Conservation (phyloP, 2,888 invertebrate genomes). For the Caenorhabditis sp. region DNA sequence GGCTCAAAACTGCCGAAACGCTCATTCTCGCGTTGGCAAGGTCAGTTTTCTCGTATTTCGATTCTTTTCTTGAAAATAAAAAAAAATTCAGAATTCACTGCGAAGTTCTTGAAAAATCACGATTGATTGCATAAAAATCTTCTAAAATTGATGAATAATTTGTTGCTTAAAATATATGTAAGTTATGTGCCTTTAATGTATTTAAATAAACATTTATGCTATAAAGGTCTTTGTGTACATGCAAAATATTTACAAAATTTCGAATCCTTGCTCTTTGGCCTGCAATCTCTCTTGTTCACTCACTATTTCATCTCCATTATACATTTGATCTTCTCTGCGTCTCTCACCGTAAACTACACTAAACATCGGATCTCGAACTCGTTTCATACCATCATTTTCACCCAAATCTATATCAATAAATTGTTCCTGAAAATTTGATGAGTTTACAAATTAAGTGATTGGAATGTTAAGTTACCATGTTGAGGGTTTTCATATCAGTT, state of each 20-base stretch:
- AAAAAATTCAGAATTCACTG: conserved; percentile 6
- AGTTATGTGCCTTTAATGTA: not conserved
- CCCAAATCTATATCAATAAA: conserved; percentile 54
- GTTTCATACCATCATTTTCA: conserved; percentile 46
- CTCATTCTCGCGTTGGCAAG: conserved; percentile 21
- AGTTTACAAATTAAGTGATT: not conserved
- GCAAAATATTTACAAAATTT: conserved; percentile 26
- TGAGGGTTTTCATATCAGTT: conserved; percentile 29
- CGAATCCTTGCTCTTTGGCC: conserved; percentile 47
- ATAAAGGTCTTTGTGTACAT: not conserved
- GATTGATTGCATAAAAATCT: conserved; percentile 17
- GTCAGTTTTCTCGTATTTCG: no score
- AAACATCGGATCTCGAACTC: conserved; percentile 50
- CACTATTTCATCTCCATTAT: conserved; percentile 6
- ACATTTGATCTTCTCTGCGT: conserved; percentile 5
- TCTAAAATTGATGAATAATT: conserved; percentile 9
- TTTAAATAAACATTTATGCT: not conserved
- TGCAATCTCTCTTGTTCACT: conserved; percentile 28
- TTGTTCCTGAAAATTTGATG: conserved; percentile 43
- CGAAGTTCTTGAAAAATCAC: conserved; percentile 18
- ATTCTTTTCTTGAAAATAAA: no score
- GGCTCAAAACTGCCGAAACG: conserved; percentile 28
- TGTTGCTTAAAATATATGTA: not conserved
- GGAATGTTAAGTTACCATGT: conserved; percentile 45
- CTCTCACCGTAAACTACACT: conserved; percentile 47